Conservation (phyloP, 2,113 vertebrate genomes). For the Proterorhinus semilunaris region DNA sequence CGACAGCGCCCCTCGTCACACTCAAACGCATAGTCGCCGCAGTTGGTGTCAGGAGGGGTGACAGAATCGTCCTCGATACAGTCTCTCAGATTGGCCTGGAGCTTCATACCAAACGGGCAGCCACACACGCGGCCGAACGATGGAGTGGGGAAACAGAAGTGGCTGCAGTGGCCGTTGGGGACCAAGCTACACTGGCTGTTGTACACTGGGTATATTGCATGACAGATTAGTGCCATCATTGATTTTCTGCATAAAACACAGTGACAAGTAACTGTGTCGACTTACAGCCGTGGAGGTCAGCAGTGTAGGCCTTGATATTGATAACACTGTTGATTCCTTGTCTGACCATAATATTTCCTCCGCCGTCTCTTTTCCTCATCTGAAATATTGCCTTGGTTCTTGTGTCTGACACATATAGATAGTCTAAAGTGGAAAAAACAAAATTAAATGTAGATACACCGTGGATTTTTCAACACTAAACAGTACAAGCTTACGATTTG, state of each 20-base stretch:
- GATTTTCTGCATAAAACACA: not conserved
- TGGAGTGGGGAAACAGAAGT: constrained; percentile 74
- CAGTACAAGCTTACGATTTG: not conserved
- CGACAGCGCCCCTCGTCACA: constrained; percentile 69
- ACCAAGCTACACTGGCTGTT: constrained; percentile 54
- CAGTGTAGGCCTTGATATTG: constrained; percentile 69
- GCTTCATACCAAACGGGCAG: constrained; percentile 74
- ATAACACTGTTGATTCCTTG: constrained; percentile 61
- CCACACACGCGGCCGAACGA: constrained; percentile 60
- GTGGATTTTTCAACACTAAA: not conserved
- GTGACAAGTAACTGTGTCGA: not conserved
- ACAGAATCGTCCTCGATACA: constrained; percentile 70
- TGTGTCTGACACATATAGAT: constrained; percentile 69
- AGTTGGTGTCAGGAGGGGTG: constrained; percentile 60
- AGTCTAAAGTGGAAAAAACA: constrained; percentile 42
- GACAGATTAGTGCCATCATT: not conserved
- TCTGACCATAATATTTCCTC: constrained; percentile 62
- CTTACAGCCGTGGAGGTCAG: constrained; percentile 67
- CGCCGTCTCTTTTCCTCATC: constrained; percentile 71
- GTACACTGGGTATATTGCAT: not conserved
- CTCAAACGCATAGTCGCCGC: constrained; percentile 60
- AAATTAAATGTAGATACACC: not conserved
- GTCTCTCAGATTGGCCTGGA: constrained; percentile 62
- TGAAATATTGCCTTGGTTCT: constrained; percentile 59
- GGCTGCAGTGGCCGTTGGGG: constrained; percentile 71